Evolutionary conservation across 2,113 vertebrate species (phyloP), one percentile per base, ranked within the genome.

Genomic region (Sebastes fasciatus): DNA sequence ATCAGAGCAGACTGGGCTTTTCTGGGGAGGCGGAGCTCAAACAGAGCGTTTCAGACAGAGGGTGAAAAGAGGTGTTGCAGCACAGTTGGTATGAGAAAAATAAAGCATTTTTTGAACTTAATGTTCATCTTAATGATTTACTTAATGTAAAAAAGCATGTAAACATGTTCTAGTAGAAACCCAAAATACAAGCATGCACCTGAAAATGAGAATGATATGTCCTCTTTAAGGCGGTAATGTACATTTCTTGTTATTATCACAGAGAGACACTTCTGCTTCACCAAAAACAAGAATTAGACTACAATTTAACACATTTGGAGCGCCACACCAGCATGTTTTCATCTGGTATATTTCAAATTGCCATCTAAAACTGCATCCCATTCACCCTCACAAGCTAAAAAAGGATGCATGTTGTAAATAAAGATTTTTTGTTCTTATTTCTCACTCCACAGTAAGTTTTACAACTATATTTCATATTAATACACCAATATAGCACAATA

Each of bases 401-500:
- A 51, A 45, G 45, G 4, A 26, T 16, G 4, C n/a, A 45, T 11
- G 2, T 5, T 16, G 26, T 64, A 13, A 8, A 61, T 2, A 17
- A 34, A 21, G 21, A 16, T 61, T 46, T 21, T 54, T 34, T 61
- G 2, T 23, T 62, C 2, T 34, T 46, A 21, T 48, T 69, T 48
- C 12, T 17, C 60, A 52, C 42, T 10, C 21, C 8, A 19, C 8
- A 42, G 11, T 46, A 5, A 49, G n/a, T 58, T 73, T 23, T 42
- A 16, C 21, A 19, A 66, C 45, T 26, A 43, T 69, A 45, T 34
- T 10, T 74, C 14, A 77, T 54, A 46, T 64, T 40, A 73, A 69
- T 6, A 65, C 46, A 48, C 63, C 34, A 42, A 26, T n/a, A 26
- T 34, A 65, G 26, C 19, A 13, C 52, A 19, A 40, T 49, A 48